Percentiles rank a stretch among this genome's conserved stretches.
Evolutionary conservation across 2,888 invertebrate genomes (phyloP).

Genomic region (Periphyllus acericola): DNA sequence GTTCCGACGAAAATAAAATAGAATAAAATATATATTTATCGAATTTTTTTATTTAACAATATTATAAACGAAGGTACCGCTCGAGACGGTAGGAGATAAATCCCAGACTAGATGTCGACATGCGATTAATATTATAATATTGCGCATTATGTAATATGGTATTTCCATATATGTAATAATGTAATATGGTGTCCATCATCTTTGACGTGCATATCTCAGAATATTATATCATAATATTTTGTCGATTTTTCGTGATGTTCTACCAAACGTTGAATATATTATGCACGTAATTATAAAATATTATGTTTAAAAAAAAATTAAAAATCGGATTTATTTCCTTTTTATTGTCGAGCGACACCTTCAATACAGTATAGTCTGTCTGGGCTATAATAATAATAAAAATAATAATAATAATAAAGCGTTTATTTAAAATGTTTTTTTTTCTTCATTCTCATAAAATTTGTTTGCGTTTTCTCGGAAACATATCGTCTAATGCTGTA

Average conservation of each 20-base stretch:
- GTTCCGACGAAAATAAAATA: conserved; percentile 34
- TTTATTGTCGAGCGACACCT: conserved; percentile 4
- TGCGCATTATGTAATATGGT: neutral
- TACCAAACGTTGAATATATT: neutral
- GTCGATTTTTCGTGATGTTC: neutral
- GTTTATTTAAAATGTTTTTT: conserved; percentile 30
- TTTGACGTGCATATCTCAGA: neutral
- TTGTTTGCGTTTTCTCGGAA: neutral
- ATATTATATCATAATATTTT: neutral
- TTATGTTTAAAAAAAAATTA: neutral
- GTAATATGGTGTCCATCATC: neutral
- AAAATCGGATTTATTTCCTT: neutral
- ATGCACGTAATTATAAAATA: neutral
- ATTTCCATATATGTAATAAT: neutral
- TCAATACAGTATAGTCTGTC: conserved; percentile 16
- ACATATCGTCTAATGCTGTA: conserved; percentile 6
- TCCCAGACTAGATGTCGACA: neutral
- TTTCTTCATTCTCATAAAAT: neutral
- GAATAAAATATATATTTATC: conserved; percentile 12
- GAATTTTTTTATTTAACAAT: neutral
- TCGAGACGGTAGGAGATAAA: conserved; percentile 12
- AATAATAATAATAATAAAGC: conserved; percentile 10
- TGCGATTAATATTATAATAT: conserved; percentile 16
- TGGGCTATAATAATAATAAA: neutral
- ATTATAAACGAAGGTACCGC: conserved; percentile 23